phyloP scores from a whole-genome alignment of 2,113 vertebrate genomes.

The Engraulis encrasicolus region DNA sequence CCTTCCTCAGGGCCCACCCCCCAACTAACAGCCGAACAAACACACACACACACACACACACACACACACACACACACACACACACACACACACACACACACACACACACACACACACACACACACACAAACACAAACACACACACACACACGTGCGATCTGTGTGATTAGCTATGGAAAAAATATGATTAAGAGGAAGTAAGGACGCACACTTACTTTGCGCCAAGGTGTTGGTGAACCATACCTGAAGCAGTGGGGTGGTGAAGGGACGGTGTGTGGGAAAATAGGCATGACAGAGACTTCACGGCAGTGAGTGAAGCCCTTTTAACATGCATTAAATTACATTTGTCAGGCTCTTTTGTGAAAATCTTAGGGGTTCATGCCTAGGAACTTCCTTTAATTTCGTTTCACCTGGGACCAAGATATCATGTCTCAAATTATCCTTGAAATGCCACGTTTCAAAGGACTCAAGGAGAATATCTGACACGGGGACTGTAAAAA shows the following conservation, averaged over 20 bases:
- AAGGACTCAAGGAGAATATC: conserved; percentile 11
- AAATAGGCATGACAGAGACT: background rate
- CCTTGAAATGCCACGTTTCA: background rate
- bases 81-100: background rate
- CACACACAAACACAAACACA: background rate
- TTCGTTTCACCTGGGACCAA: background rate
- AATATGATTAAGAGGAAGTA: background rate
- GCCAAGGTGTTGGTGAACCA: background rate
- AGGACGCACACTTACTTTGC: background rate
- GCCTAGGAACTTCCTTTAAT: background rate
- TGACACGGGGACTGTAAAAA: background rate
- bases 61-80: too few relatives aligned
- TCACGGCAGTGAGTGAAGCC: background rate
- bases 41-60: background rate
- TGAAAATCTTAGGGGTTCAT: background rate
- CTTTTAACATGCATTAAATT: conserved; percentile 12
- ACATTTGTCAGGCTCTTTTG: background rate
- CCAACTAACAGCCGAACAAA: too few relatives aligned
- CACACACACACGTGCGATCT: background rate
- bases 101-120: too few relatives aligned
- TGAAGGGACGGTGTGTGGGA: background rate
- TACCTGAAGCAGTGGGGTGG: background rate
- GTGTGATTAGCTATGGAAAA: background rate
- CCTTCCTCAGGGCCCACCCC: background rate
- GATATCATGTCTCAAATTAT: background rate